Percentiles rank a stretch among this genome's conserved stretches.
These are phyloP conservation scores for Chaunax sp. DNA, from an alignment of 2,797 vertebrate genomes.

Conservation along the genomic window DNA sequence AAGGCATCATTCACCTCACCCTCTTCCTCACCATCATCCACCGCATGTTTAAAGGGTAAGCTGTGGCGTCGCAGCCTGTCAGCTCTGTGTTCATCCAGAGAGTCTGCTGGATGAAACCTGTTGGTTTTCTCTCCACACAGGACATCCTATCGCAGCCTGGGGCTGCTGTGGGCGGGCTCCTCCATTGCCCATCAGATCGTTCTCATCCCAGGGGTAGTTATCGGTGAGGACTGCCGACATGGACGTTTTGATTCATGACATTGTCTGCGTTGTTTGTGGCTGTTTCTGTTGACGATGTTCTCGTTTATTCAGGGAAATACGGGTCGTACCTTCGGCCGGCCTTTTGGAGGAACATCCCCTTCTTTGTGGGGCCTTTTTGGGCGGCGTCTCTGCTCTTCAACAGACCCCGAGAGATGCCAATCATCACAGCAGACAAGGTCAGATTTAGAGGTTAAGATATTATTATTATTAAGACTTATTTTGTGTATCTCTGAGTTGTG, in stretches of 20 bases:
- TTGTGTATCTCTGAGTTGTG: too few species aligned
- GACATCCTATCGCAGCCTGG: conserved; percentile 85
- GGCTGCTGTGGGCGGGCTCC: conserved; percentile 92
- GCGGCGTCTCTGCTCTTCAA: conserved; percentile 82
- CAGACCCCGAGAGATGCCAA: conserved; percentile 72
- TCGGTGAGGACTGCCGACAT: conserved; percentile 80
- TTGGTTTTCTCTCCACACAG: conserved; percentile 69
- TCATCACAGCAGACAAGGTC: conserved; percentile 84
- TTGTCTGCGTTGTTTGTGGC: neutral
- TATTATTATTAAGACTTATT: too few species aligned
- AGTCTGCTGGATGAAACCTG: neutral
- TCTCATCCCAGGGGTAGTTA: conserved; percentile 87
- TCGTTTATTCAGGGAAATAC: conserved; percentile 87
- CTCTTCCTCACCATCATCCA: conserved; percentile 87
- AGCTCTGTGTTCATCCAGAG: neutral
- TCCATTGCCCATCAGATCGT: conserved; percentile 87
- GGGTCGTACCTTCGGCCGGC: conserved; percentile 86
- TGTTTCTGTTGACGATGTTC: neutral
- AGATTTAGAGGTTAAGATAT: neutral
- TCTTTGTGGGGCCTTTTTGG: conserved; percentile 86
- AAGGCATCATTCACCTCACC: conserved; percentile 86
- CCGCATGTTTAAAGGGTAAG: conserved; percentile 84
- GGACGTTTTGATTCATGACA: neutral
- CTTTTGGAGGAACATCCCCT: conserved; percentile 88
- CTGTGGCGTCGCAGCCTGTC: neutral